A percentile compares a stretch with the other conserved stretches of the same genome.
phyloP scores from a whole-genome alignment of 2,797 vertebrate species.

The Micrastur ruficollis region DNA sequence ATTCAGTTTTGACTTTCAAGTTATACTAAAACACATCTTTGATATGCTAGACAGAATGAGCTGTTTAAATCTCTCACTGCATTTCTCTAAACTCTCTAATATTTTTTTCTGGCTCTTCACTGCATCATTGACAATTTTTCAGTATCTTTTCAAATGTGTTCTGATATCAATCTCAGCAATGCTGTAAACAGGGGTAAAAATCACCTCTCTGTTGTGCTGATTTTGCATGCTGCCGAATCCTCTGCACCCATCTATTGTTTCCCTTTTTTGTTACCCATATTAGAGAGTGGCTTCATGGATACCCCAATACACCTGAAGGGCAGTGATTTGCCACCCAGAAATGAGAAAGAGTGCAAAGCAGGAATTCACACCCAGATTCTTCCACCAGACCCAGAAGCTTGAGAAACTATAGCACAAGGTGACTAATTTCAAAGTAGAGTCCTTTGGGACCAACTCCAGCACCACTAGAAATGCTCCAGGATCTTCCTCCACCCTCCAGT shows the following conservation, averaged over 20 bases:
- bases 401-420: neutral
- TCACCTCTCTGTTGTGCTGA: neutral
- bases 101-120: constrained; percentile 11
- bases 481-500: neutral
- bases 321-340: neutral
- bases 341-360: fast-evolving
- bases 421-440: neutral
- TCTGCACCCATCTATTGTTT: neutral
- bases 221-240: neutral
- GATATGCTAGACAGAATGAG: constrained; percentile 23
- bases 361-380: neutral
- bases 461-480: neutral
- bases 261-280: neutral
- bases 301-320: neutral
- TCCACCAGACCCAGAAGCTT: neutral
- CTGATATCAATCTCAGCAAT: constrained; percentile 4
- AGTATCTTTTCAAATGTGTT: constrained; percentile 23
- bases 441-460: neutral
- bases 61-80: constrained; percentile 31
- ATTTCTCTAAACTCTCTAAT: constrained; percentile 22
- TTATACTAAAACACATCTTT: constrained; percentile 38
- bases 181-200: constrained; percentile 25
- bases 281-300: neutral
- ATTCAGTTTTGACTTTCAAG: constrained; percentile 63
- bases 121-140: constrained; percentile 36